Evolutionary conservation across 2,113 vertebrate species (phyloP), one percentile per base, ranked within the genome.

Genomic region (Tachysurus vachellii): DNA sequence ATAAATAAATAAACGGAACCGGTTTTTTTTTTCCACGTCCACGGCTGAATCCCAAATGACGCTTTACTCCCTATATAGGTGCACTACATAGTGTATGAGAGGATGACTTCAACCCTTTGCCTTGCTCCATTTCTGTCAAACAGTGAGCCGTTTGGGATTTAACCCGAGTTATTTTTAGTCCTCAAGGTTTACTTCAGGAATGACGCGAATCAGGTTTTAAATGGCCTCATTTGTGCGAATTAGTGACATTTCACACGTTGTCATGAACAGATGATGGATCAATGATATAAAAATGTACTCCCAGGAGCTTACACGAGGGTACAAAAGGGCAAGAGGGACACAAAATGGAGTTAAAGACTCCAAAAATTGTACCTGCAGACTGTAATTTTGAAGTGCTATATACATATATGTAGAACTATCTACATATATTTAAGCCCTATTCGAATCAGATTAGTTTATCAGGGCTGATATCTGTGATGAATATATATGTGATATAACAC

Each of bases 101-200:
- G 28, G 10, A 5, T 19, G 36, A 23, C 83, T 59, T 85, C 23
- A 42, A 1, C 5, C 13, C 17, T 8, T 73, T 11, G 12, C 11
- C 13, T 11, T 44, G 68, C 28, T 36, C 68, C 36, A 1, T 44
- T 13, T 61, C 5, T 85, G 23, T 36, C 10, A 0, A 11, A 31
- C 47, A 21, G 19, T 5, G 6, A 57, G 53, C 9, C 1, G 21
- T 75, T 85, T 44, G 36, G 23, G 83, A 85, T 61, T 75, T 59
- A 50, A 8, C 77, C 53, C 6, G 36, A 88, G 80, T 79, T 88
- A 90, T 90, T 88, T 90, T 82, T 88, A 88, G 80, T 47, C 50
- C 71, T 87, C 66, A 85, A 79, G 87, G 85, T 75, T 84, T 42
- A 50, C 64, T 66, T 56, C 26, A 21, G 36, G 31, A 80, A 70